A percentile compares a stretch with the other conserved stretches of the same genome.
phyloP scores from a whole-genome alignment of 1,140 invertebrate species.

The Drosophila pseudoobscura region DNA sequence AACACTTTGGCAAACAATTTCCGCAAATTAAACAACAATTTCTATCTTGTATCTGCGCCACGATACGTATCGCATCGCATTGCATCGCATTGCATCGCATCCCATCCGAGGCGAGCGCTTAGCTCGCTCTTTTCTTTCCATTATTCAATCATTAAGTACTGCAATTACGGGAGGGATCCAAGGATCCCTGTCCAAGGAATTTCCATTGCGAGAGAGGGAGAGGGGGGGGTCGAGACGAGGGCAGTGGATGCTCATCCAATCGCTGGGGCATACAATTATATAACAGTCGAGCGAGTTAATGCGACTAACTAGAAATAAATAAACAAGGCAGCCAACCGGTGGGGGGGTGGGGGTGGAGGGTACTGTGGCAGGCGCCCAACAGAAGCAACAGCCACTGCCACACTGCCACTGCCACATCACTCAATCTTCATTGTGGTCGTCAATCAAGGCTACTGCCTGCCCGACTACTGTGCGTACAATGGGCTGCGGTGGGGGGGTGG shows the following conservation, averaged over 20 bases:
- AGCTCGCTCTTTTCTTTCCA: slow-evolving; percentile 37
- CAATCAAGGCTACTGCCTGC: slow-evolving; percentile 48
- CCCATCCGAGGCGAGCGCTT: slow-evolving; percentile 42
- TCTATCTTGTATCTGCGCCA: slow-evolving; percentile 49
- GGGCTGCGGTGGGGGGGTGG: background rate
- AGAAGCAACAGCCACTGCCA: slow-evolving; percentile 19
- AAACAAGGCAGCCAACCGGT: slow-evolving; percentile 60
- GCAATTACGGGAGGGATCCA: slow-evolving; percentile 56
- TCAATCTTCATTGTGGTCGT: slow-evolving; percentile 56
- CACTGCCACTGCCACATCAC: too few relatives aligned
- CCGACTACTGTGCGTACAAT: slow-evolving; percentile 46
- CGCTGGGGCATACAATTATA: slow-evolving; percentile 66
- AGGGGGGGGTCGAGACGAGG: too few relatives aligned
- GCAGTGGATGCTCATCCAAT: slow-evolving; percentile 38
- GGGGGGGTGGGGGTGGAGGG: background rate
- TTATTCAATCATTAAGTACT: slow-evolving; percentile 71
- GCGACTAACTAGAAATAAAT: slow-evolving; percentile 79
- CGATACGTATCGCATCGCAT: too few relatives aligned
- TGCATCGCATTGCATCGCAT: too few relatives aligned
- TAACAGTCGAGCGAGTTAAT: slow-evolving; percentile 65
- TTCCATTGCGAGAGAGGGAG: slow-evolving; percentile 8
- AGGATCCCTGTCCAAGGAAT: slow-evolving; percentile 48
- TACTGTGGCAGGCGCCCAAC: slow-evolving; percentile 42
- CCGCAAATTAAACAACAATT: slow-evolving; percentile 78
- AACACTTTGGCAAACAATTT: slow-evolving; percentile 65